Conservation (phyloP, 1,140 invertebrate species). For the Chymomyza costata region DNA sequence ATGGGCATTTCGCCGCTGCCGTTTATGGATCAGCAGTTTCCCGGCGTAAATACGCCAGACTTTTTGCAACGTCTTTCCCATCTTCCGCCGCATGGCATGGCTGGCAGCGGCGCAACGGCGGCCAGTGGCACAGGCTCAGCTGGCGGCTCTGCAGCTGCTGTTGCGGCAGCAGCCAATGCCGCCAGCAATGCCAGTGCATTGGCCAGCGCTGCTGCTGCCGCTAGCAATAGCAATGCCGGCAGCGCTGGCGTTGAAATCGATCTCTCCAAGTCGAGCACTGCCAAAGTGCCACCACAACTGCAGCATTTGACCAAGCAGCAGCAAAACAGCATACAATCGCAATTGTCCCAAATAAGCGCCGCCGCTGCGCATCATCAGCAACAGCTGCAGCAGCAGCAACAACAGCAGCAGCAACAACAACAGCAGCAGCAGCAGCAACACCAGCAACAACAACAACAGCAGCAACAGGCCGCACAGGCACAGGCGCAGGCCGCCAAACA, state of each 20-base stretch:
- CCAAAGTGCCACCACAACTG: slow-evolving; percentile 54
- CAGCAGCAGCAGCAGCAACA: slow-evolving; percentile 65
- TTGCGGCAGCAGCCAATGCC: slow-evolving; percentile 2
- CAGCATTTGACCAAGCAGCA: slow-evolving; percentile 72
- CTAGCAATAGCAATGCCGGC: slow-evolving; percentile 18
- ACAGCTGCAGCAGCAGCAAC: slow-evolving; percentile 63
- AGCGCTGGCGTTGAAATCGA: slow-evolving; percentile 55
- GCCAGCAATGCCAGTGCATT: slow-evolving; percentile 16
- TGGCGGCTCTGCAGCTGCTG: slow-evolving; percentile 15
- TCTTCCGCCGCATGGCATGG: slow-evolving; percentile 37
- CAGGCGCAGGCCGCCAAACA: slow-evolving; percentile 57
- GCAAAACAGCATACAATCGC: slow-evolving; percentile 66
- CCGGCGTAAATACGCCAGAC: slow-evolving; percentile 64
- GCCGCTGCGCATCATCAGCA: slow-evolving; percentile 51
- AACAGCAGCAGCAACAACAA: slow-evolving; percentile 58
- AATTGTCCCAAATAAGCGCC: slow-evolving; percentile 62
- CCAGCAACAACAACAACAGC: slow-evolving; percentile 58
- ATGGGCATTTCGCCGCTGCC: slow-evolving; percentile 81
- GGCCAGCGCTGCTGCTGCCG: not conserved
- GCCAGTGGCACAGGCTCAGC: slow-evolving; percentile 29
- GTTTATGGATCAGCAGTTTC: slow-evolving; percentile 73
- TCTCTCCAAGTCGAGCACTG: slow-evolving; percentile 47
- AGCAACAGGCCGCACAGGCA: slow-evolving; percentile 20
- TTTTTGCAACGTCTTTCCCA: slow-evolving; percentile 76
- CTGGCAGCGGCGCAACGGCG: slow-evolving; percentile 18